Evolutionary conservation across 1,140 invertebrate genomes (phyloP).

Genomic region (Caerostris extrusa): DNA sequence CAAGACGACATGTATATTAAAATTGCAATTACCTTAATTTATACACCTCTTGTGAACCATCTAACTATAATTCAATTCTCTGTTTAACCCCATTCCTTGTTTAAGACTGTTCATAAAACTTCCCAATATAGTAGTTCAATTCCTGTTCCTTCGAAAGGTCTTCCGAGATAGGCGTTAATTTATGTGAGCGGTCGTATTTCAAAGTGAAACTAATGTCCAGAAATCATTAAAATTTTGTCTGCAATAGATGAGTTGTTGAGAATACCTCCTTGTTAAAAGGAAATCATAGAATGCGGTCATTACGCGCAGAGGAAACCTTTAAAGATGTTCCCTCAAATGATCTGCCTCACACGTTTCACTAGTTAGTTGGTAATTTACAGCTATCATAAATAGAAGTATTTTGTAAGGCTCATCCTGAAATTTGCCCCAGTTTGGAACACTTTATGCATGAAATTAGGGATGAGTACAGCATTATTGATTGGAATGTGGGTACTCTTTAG

Average conservation of each 20-base stretch:
- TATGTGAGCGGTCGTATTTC: not conserved
- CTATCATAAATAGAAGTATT: not conserved
- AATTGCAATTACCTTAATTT: not conserved
- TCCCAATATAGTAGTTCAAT: not conserved
- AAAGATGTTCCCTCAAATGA: not conserved
- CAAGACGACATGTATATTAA: not conserved
- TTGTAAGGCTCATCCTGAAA: too few relatives aligned
- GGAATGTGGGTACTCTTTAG: too few relatives aligned
- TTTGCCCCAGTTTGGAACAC: too few relatives aligned
- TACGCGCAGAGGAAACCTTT: not conserved
- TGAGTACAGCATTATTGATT: too few relatives aligned
- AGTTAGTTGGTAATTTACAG: not conserved
- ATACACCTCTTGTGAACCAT: not conserved
- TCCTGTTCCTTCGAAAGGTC: not conserved
- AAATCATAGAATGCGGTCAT: not conserved
- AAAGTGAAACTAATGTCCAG: slow-evolving; percentile 12
- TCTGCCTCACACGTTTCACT: not conserved
- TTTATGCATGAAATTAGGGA: too few relatives aligned
- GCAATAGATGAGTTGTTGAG: not conserved
- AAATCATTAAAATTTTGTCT: not conserved
- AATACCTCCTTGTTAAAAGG: not conserved
- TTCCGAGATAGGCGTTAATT: not conserved
- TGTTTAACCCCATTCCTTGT: not conserved
- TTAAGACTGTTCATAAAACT: not conserved
- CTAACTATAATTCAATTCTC: not conserved